These are phyloP conservation scores for Apodemia zela DNA, from an alignment of 2,888 invertebrate genomes.

Conservation along the genomic window DNA sequence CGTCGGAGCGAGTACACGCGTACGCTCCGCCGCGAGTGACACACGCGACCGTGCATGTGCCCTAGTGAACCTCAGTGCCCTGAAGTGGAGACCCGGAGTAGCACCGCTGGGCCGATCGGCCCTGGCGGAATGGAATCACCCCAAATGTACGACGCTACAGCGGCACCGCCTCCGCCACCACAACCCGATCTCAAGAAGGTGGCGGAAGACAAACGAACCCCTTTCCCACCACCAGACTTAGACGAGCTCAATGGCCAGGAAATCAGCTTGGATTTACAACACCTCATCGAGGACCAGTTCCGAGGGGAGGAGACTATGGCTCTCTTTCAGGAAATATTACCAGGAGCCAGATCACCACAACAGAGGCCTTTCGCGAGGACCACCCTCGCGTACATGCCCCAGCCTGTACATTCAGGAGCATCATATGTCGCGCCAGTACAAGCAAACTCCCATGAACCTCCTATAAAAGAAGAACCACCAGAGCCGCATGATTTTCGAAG, in stretches of 20 bases:
- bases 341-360: conserved; percentile 72
- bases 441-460: conserved; percentile 83
- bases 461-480: conserved; percentile 92
- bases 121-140: conserved; percentile 88
- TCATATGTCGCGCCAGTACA: conserved; percentile 81
- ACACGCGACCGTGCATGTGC: conserved; percentile 61
- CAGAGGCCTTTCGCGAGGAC: conserved; percentile 81
- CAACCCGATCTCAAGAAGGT: conserved; percentile 80
- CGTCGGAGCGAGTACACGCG: conserved; percentile 59
- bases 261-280: conserved; percentile 94
- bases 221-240: conserved; percentile 90
- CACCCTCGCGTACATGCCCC: conserved; percentile 94
- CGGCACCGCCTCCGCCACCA: conserved; percentile 81
- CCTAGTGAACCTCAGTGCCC: conserved; percentile 71
- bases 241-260: conserved; percentile 95
- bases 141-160: conserved; percentile 91
- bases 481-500: conserved; percentile 89
- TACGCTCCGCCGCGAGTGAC: conserved; percentile 38
- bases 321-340: conserved; percentile 91
- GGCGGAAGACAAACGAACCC: conserved; percentile 84
- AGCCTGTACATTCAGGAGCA: conserved; percentile 91
- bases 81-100: conserved; percentile 75
- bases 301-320: conserved; percentile 87
- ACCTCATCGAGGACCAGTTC: conserved; percentile 96
- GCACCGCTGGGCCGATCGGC: conserved; percentile 72